phyloP scores from a whole-genome alignment of 2,797 vertebrate species.

The Sparidentex hasta region DNA sequence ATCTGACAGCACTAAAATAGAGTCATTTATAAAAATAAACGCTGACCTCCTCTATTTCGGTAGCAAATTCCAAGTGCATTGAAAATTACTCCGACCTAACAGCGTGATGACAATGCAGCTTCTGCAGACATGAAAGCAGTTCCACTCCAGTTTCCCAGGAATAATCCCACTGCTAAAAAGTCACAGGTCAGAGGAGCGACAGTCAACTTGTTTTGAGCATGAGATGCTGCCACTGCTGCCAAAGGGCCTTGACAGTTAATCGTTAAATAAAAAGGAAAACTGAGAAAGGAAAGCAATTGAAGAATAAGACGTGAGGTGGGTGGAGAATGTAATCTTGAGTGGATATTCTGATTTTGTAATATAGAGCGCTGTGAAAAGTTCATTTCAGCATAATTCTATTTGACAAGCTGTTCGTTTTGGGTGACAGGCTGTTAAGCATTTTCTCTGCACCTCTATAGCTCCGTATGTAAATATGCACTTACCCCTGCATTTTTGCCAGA shows the following conservation, averaged over 20 bases:
- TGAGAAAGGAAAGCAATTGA: neutral
- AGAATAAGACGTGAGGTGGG: neutral
- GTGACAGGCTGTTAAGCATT: slow-evolving; percentile 33
- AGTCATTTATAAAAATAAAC: neutral
- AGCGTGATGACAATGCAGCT: neutral
- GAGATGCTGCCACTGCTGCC: slow-evolving; percentile 18
- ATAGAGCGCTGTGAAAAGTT: slow-evolving; percentile 16
- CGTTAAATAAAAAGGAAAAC: neutral
- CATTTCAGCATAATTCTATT: slow-evolving; percentile 23
- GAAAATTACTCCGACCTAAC: neutral
- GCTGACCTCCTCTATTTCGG: neutral
- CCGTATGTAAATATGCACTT: slow-evolving; percentile 32
- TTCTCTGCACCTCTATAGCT: slow-evolving; percentile 10
- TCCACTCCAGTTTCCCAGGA: slow-evolving; percentile 61
- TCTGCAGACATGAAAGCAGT: slow-evolving; percentile 25
- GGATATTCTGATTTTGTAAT: neutral
- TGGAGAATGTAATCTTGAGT: neutral
- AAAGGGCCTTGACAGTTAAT: slow-evolving; percentile 2
- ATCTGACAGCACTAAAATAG: neutral
- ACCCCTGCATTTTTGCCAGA: neutral
- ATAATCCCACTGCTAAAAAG: slow-evolving; percentile 43
- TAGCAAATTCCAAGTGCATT: neutral
- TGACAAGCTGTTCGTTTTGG: slow-evolving; percentile 34
- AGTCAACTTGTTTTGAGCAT: slow-evolving; percentile 44
- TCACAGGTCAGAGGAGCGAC: slow-evolving; percentile 72